Evolutionary conservation across 2,888 invertebrate species (phyloP).

Genomic region (Heliconius ismenius): DNA sequence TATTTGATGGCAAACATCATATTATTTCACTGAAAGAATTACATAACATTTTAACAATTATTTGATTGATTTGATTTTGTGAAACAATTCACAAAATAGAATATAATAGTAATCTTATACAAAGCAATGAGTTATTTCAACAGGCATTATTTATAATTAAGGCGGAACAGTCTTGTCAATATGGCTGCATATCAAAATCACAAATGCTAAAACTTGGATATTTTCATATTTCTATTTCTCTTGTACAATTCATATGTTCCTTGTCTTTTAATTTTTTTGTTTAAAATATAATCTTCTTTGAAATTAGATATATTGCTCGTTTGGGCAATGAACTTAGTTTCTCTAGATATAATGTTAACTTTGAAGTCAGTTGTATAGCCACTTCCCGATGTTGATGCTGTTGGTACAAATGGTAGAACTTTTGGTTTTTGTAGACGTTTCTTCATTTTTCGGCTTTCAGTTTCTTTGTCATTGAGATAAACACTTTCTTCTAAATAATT

Average conservation of each 20-base stretch:
- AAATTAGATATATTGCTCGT: slow-evolving; percentile 58
- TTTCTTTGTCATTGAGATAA: slow-evolving; percentile 59
- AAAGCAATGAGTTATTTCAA: slow-evolving; percentile 11
- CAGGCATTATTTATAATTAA: slow-evolving; percentile 11
- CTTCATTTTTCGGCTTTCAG: slow-evolving; percentile 37
- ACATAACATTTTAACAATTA: too few relatives aligned
- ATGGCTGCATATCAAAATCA: background rate
- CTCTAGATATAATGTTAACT: slow-evolving; percentile 63
- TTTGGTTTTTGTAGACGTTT: slow-evolving; percentile 37
- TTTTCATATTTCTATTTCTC: slow-evolving; percentile 62
- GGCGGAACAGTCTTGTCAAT: slow-evolving; percentile 5
- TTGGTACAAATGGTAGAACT: slow-evolving; percentile 69
- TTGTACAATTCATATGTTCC: slow-evolving; percentile 67
- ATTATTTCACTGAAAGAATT: background rate
- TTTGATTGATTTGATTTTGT: background rate
- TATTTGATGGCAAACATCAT: background rate
- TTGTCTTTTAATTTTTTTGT: slow-evolving; percentile 63
- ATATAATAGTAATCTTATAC: slow-evolving; percentile 7
- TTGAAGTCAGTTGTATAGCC: slow-evolving; percentile 74
- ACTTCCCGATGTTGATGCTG: slow-evolving; percentile 63
- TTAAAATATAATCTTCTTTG: slow-evolving; percentile 61
- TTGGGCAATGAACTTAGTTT: slow-evolving; percentile 66
- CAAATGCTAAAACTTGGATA: slow-evolving; percentile 66
- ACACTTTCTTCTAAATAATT: slow-evolving; percentile 73
- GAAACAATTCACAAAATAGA: background rate